Evolutionary conservation across 2,888 invertebrate species (phyloP).

Genomic region (Rhopalosiphum nymphaeae): DNA sequence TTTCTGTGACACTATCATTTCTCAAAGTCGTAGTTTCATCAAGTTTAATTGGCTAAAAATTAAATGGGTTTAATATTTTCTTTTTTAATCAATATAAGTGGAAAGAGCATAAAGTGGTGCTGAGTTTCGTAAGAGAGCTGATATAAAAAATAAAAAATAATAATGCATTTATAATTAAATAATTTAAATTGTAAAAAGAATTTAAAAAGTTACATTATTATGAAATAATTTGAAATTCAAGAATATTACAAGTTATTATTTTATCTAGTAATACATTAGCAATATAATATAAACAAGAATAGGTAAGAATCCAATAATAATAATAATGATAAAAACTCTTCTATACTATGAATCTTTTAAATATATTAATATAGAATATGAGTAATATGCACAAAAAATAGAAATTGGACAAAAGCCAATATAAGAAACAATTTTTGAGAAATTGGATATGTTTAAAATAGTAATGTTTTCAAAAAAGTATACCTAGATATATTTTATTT

Average conservation of each 20-base stretch:
- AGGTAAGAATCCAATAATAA: background rate
- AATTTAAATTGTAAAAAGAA: background rate
- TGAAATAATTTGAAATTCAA: background rate
- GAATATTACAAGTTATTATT: background rate
- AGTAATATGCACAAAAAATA: conserved; percentile 24
- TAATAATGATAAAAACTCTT: background rate
- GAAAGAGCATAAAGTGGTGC: background rate
- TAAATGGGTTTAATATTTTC: background rate
- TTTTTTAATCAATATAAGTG: background rate
- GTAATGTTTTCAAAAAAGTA: background rate
- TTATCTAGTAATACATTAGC: background rate
- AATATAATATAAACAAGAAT: background rate
- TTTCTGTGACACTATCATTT: too few species aligned
- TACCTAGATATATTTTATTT: background rate
- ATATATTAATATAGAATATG: conserved; percentile 50
- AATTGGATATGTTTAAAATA: conserved; percentile 16
- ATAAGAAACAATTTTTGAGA: conserved; percentile 26
- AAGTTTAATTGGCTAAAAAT: too few species aligned
- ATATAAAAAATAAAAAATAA: background rate
- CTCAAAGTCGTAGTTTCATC: background rate
- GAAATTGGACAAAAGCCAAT: conserved; percentile 46
- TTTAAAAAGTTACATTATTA: background rate
- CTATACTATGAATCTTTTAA: background rate
- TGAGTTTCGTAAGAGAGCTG: background rate
- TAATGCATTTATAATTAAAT: too few species aligned